phyloP scores from a whole-genome alignment of 2,797 vertebrate species.

The Pteronotus mesoamericanus region DNA sequence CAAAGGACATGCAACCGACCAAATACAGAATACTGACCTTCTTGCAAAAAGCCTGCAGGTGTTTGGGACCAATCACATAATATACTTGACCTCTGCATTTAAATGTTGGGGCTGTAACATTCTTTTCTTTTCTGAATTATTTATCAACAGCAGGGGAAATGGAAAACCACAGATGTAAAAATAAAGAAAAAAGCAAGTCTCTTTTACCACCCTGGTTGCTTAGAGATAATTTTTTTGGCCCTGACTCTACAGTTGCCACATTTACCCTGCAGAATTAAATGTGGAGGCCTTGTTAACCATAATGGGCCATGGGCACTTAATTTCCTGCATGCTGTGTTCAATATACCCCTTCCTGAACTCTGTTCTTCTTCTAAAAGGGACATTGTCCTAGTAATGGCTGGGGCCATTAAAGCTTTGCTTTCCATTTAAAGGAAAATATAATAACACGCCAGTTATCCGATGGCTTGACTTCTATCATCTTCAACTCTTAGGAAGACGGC shows the following conservation, averaged over 20 bases:
- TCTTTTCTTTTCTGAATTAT: constrained; percentile 56
- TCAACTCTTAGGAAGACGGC: not conserved
- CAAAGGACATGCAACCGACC: not conserved
- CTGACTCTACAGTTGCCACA: not conserved
- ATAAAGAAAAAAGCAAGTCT: not conserved
- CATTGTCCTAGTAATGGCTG: not conserved
- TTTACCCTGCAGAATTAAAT: not conserved
- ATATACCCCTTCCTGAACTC: not conserved
- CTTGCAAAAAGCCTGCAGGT: not conserved
- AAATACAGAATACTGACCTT: constrained; percentile 40
- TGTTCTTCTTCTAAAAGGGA: not conserved
- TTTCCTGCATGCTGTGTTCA: not conserved
- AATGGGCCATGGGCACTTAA: not conserved
- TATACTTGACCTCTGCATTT: not conserved
- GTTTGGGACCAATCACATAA: constrained; percentile 12
- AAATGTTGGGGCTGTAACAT: not conserved
- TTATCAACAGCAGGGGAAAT: constrained; percentile 56
- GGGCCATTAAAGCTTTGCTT: not conserved
- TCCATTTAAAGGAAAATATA: constrained; percentile 11
- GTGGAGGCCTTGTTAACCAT: not conserved
- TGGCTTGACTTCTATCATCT: not conserved
- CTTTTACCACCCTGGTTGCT: constrained; percentile 24
- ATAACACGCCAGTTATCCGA: not conserved
- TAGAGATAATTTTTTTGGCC: constrained; percentile 34
- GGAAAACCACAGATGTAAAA: constrained; percentile 34